phyloP scores from a whole-genome alignment of 2,113 vertebrate species.

The Saccopteryx leptura region DNA sequence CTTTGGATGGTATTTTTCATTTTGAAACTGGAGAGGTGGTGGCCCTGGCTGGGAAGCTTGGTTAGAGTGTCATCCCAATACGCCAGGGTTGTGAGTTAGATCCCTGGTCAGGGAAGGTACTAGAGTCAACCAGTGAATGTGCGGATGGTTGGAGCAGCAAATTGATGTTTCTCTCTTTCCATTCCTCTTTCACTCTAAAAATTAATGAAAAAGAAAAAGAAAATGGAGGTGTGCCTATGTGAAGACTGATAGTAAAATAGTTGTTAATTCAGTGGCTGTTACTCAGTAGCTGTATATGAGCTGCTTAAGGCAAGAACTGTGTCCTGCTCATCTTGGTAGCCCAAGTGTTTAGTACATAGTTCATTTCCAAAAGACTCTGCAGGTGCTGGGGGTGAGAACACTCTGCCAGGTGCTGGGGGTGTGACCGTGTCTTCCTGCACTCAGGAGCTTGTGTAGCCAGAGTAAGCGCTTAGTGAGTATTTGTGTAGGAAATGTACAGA shows the following conservation, averaged over 20 bases:
- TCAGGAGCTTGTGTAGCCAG: background rate
- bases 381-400: fast-evolving
- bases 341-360: too few species aligned
- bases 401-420: background rate
- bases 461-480: background rate
- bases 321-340: background rate
- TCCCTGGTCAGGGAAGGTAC: too few species aligned
- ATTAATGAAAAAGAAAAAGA: too few species aligned
- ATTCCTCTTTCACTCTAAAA: too few species aligned
- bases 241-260: background rate
- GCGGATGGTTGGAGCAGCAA: too few species aligned
- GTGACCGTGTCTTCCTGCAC: background rate
- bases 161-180: too few species aligned
- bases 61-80: too few species aligned
- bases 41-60: too few species aligned
- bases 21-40: background rate
- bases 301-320: background rate
- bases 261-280: background rate
- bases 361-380: background rate
- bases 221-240: background rate
- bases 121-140: too few species aligned
- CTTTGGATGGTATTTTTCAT: background rate
- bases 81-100: too few species aligned
- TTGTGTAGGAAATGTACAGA: background rate
- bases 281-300: background rate